Evolutionary conservation across 1,140 invertebrate genomes (phyloP).

Genomic region (Calephelis virginiensis): DNA sequence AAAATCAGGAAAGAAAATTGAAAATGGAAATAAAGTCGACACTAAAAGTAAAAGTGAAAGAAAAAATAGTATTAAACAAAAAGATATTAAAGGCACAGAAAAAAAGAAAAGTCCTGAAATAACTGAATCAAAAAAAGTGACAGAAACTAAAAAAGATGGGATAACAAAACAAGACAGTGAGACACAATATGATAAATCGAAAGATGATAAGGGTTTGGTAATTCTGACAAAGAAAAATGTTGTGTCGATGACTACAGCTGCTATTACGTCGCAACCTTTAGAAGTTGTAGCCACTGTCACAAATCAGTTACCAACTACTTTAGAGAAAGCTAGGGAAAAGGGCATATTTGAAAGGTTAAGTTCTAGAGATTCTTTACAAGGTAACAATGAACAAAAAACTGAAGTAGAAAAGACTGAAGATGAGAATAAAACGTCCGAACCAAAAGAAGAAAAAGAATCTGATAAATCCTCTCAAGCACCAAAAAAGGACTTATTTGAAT

Average conservation of each 20-base stretch:
- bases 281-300: conserved; percentile 75
- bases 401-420: conserved; percentile 30
- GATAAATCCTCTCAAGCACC: neutral
- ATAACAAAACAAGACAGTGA: conserved; percentile 67
- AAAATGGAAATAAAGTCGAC: neutral
- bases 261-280: conserved; percentile 75
- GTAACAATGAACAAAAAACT: conserved; percentile 48
- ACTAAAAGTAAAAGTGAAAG: neutral
- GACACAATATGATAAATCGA: conserved; percentile 71
- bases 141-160: conserved; percentile 37
- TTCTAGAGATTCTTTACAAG: conserved; percentile 71
- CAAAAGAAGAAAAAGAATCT: conserved; percentile 27
- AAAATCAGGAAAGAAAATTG: conserved; percentile 51
- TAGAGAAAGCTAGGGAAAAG: conserved; percentile 76
- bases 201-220: conserved; percentile 64
- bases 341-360: conserved; percentile 70
- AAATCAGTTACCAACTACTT: conserved; percentile 67
- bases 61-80: conserved; percentile 3
- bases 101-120: neutral
- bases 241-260: conserved; percentile 78
- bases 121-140: conserved; percentile 28
- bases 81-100: neutral
- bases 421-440: conserved; percentile 26
- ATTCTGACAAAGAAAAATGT: conserved; percentile 73
- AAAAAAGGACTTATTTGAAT: neutral